Percentiles rank a stretch among this genome's conserved stretches.
These are phyloP conservation scores for Mirounga angustirostris DNA, from an alignment of 2,113 vertebrate species.

Conservation along the genomic window DNA sequence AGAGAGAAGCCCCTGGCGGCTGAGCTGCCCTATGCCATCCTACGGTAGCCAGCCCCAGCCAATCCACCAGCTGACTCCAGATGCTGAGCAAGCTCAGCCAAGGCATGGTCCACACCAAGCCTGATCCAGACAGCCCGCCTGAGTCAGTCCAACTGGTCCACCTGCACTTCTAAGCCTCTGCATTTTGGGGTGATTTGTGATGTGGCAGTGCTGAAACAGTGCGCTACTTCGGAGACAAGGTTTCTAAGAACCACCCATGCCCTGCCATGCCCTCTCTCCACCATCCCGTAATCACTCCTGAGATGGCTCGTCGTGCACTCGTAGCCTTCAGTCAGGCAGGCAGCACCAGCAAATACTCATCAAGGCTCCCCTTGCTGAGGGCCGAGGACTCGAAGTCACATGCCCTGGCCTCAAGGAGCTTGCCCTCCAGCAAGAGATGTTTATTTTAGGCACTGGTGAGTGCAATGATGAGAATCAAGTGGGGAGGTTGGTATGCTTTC, in stretches of 20 bases:
- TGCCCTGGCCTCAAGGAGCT: not conserved
- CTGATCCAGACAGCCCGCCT: not conserved
- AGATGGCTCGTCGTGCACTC: not conserved
- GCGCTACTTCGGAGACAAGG: not conserved
- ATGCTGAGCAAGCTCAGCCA: too few relatives aligned
- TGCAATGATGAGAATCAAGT: not conserved
- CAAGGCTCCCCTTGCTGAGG: not conserved
- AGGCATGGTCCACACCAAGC: fast-evolving
- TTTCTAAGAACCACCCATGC: fast-evolving
- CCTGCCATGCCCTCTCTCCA: not conserved
- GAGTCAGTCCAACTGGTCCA: not conserved
- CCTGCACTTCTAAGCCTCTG: not conserved
- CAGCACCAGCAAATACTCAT: not conserved
- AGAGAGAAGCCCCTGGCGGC: not conserved
- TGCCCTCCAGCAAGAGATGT: not conserved
- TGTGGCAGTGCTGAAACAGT: not conserved
- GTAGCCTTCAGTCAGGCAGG: not conserved
- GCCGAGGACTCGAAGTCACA: not conserved
- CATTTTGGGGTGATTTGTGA: not conserved
- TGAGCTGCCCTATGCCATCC: not conserved
- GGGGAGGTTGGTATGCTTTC: not conserved
- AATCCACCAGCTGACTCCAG: not conserved
- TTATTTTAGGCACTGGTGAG: not conserved
- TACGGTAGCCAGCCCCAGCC: not conserved
- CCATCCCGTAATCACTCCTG: not conserved